Evolutionary conservation across 2,797 vertebrate species (phyloP), one percentile per base, ranked within the genome.

Genomic region (Pangasius mekongensis): DNA sequence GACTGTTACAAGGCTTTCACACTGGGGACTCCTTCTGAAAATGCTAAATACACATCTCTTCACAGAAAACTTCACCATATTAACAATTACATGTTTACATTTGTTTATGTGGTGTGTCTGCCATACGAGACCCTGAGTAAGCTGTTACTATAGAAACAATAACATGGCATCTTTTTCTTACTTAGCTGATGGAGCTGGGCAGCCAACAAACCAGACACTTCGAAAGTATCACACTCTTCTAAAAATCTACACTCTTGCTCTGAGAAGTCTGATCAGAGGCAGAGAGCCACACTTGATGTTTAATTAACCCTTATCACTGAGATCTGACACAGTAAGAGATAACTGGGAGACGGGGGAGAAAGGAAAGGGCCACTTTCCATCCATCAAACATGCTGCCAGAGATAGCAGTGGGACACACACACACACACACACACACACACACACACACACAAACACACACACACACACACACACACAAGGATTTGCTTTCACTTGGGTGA

Each of bases 221-320:
- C 4, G 39, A 78, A 56, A 80, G 30, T 52, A 54, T 8, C 47
- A 54, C 27, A 30, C 27, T 47, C 73, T 58, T n/a, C 8, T 71
- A 67, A 52, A 20, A 43, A 39, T 36, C n/a, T 64, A 30, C 39
- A n/a, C 73, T 77, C 27, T 54, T 24, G 30, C 49, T 58, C 36
- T 39, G 18, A 66, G 14, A 77, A 18, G 39, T 78, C 71, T 43
- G 30, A 84, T 47, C 33, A n/a, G 22, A 13, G 58, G 0, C 73
- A 88, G 33, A 84, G 83, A 67, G 47, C 43, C 47, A 18, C n/a
- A 33, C 76, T 60, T 52, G 83, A 85, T 88, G 83, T 85, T 88
- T 85, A 88, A 88, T 88, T 85, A 85, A 85, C 54, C 60, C 52
- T 85, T 85, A 88, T 88, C 87, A 76, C 81, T 62, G 64, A 56